A percentile compares a stretch with the other conserved stretches of the same genome.
phyloP scores from a whole-genome alignment of 2,888 invertebrate species.

The Gnatocerus cornutus region DNA sequence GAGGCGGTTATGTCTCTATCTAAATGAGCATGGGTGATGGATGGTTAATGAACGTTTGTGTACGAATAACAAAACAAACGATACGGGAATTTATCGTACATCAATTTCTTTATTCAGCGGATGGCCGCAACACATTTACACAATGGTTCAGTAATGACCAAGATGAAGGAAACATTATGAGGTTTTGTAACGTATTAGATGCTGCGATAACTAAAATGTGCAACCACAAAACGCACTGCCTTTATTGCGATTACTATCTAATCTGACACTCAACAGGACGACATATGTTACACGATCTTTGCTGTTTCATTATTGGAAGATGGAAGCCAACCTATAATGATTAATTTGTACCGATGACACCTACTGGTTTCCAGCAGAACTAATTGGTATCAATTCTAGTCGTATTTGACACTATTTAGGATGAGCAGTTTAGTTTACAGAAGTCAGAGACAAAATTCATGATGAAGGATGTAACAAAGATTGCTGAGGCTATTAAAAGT shows the following conservation, averaged over 20 bases:
- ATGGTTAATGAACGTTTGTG: conserved; percentile 52
- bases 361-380: too few species aligned
- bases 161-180: conserved; percentile 66
- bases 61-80: conserved; percentile 55
- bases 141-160: conserved; percentile 67
- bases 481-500: conserved; percentile 36
- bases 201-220: conserved; percentile 63
- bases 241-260: conserved; percentile 47
- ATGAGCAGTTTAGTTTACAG: background rate
- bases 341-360: too few species aligned
- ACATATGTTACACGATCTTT: conserved; percentile 58
- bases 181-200: conserved; percentile 64
- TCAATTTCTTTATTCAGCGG: conserved; percentile 61
- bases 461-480: conserved; percentile 22
- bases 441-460: conserved; percentile 12
- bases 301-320: conserved; percentile 46
- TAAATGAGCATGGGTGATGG: conserved; percentile 44
- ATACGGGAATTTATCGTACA: conserved; percentile 60
- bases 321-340: background rate
- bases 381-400: too few species aligned
- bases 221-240: conserved; percentile 57
- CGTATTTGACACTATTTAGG: background rate
- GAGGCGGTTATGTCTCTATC: background rate
- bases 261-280: conserved; percentile 55
- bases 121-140: conserved; percentile 65